phyloP scores from a whole-genome alignment of 2,113 vertebrate genomes.

The Macrotus californicus region DNA sequence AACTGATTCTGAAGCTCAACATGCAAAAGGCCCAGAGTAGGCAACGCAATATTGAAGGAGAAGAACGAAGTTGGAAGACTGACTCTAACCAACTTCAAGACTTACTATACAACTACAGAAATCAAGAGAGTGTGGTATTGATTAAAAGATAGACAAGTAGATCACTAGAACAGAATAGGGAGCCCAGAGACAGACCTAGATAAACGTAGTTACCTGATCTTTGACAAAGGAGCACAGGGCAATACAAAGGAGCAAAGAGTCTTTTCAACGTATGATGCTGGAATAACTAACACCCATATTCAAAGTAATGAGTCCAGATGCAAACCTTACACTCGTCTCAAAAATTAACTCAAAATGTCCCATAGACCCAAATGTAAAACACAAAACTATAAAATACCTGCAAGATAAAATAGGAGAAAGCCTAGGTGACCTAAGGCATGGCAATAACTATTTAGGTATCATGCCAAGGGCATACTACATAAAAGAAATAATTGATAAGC shows the following conservation, averaged over 20 bases:
- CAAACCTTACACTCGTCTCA: neutral
- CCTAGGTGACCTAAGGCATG: neutral
- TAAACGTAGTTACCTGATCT: too few species aligned
- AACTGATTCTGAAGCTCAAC: neutral
- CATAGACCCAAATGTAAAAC: neutral
- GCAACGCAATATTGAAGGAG: too few species aligned
- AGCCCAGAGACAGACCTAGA: too few species aligned
- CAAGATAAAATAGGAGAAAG: neutral
- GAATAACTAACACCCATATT: neutral
- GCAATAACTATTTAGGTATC: neutral
- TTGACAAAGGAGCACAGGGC: neutral
- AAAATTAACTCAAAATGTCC: neutral
- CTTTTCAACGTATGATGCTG: neutral
- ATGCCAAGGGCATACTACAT: neutral
- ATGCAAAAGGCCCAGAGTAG: too few species aligned
- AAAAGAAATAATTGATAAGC: neutral
- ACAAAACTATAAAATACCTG: neutral
- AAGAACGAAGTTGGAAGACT: neutral
- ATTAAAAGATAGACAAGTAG: neutral
- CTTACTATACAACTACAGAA: neutral
- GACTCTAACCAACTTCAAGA: neutral
- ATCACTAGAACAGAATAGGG: neutral
- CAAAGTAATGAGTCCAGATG: neutral
- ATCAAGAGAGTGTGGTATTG: neutral
- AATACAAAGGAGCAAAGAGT: neutral